phyloP scores from a whole-genome alignment of 1,140 invertebrate species.

The Neodiprion fabricii region DNA sequence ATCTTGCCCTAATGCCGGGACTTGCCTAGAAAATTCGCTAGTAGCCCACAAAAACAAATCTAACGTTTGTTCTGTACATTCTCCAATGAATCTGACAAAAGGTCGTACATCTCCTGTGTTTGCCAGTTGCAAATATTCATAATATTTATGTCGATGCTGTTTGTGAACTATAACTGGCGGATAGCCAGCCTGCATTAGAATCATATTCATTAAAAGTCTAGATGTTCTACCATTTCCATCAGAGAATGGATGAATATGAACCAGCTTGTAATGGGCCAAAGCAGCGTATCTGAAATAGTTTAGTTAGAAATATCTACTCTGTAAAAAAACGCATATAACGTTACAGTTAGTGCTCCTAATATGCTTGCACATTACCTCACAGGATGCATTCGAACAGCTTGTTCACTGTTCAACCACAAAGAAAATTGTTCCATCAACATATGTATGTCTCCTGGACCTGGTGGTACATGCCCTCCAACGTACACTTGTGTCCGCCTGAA shows the following conservation, averaged over 20 bases:
- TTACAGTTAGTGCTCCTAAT: not conserved
- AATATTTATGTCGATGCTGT: constrained; percentile 86
- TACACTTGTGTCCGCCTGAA: constrained; percentile 88
- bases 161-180: constrained; percentile 95
- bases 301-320: constrained; percentile 3
- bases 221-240: constrained; percentile 96
- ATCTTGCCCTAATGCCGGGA: constrained; percentile 60
- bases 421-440: constrained; percentile 88
- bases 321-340: not conserved
- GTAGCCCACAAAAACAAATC: constrained; percentile 92
- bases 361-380: constrained; percentile 68
- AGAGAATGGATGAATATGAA: constrained; percentile 92
- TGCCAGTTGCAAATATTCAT: constrained; percentile 86
- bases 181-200: constrained; percentile 97
- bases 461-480: constrained; percentile 91
- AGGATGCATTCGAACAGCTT: constrained; percentile 83
- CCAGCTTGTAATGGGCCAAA: constrained; percentile 94
- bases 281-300: constrained; percentile 77
- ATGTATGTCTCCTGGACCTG: constrained; percentile 79
- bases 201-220: constrained; percentile 93
- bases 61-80: constrained; percentile 92
- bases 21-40: constrained; percentile 59
- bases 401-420: constrained; percentile 89
- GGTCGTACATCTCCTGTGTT: constrained; percentile 93
- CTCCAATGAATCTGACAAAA: constrained; percentile 94